Conservation (phyloP, 2,113 vertebrate species). For the Megalops atlanticus region DNA sequence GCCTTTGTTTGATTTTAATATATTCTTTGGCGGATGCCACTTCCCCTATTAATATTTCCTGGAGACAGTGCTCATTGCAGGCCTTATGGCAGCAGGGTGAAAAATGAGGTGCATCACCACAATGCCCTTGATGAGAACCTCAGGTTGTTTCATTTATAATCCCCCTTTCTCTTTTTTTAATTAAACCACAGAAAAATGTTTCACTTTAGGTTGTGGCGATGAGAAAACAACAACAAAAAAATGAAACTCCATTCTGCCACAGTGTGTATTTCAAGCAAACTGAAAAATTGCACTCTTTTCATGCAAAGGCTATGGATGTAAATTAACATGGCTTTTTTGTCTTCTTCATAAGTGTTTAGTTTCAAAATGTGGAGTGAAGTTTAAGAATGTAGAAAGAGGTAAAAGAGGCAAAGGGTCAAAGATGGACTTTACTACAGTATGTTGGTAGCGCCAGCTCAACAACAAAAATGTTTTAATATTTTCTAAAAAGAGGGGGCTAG, state of each 20-base stretch:
- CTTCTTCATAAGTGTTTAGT: neutral
- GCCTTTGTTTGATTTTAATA: neutral
- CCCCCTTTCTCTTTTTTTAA: neutral
- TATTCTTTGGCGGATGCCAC: neutral
- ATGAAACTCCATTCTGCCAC: slow-evolving; percentile 1
- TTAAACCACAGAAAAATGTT: slow-evolving; percentile 1
- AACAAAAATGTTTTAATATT: too few species aligned
- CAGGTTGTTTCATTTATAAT: neutral
- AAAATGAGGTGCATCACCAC: neutral
- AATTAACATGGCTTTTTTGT: neutral
- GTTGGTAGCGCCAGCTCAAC: too few species aligned
- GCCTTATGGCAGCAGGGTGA: neutral
- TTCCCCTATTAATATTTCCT: neutral
- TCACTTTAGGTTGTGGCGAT: slow-evolving; percentile 11
- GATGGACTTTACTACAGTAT: too few species aligned
- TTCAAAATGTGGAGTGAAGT: slow-evolving; percentile 9
- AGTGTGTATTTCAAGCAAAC: too few species aligned
- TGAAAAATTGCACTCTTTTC: slow-evolving; percentile 13
- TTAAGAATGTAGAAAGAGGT: neutral
- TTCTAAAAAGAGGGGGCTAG: too few species aligned
- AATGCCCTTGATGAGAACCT: slow-evolving; percentile 6
- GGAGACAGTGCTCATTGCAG: neutral
- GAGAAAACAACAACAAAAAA: slow-evolving; percentile 14
- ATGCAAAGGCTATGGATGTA: slow-evolving; percentile 3
- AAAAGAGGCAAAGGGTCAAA: neutral